Base-by-base conservation (phyloP, 2,113 vertebrate species). In the Myrmecophaga tridactyla region DNA sequence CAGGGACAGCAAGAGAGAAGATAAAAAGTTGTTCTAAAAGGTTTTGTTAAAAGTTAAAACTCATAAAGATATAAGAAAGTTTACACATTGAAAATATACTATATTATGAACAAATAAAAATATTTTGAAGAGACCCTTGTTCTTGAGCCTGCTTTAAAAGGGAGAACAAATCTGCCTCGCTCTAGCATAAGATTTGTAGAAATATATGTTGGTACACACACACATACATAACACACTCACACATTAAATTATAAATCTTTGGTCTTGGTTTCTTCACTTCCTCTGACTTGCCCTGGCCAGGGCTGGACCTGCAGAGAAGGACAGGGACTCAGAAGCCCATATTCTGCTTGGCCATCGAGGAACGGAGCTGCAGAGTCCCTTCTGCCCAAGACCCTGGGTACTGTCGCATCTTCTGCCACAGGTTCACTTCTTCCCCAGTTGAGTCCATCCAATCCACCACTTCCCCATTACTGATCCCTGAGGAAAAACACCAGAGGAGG, bases 341-440 rank as follows among this genome's bases (percentile, higher is more conserved):
- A 77, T 98, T 99, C 98, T 98, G 83, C 97, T 97, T 99, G 94
- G 98, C 98, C 99, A 99, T 99, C 14, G 98, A 99, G 88, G 99
- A 98, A 18, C 99, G 99, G 65, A 99, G 99, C 60, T 98, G 98
- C 69, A 99, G 99, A 1, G 98, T 99, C 96, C 99, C 99, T 98
- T 99, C 99, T 4, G 99, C 99, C 99, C 99, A 99, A 0, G 99
- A 99, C 96, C 99, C 99, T 0, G 99, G 99, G 97, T 99, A 99
- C 97, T 99, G 99, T 97, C 99, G 97, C 99, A 99, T 99, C 98
- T 99, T 99, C 98, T 99, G 98, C 99, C 99, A 99, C 83, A 99
- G 98, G 94, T 98, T 99, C 87, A 99, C 98, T 97, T 99, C 99
- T 97, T 99, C 99, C 0, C 99, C 99, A 0, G 96, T 98, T 0